Conservation (phyloP, 92 coral and sea anemone species). For the Phymanthus crucifer region DNA sequence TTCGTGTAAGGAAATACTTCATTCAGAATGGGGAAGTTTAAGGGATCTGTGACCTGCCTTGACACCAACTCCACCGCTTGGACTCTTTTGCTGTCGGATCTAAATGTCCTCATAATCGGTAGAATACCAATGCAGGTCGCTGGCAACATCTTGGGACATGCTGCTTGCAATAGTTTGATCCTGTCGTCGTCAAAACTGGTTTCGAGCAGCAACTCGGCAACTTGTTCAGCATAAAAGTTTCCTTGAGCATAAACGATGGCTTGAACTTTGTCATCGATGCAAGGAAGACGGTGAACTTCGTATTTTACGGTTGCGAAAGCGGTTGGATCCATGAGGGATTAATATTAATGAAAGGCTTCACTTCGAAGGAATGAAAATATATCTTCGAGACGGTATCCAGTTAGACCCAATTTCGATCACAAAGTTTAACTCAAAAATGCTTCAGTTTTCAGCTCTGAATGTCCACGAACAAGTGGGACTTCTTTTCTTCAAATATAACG, state of each 20-base stretch:
- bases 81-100: constrained; percentile 61
- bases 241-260: constrained; percentile 88
- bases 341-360: not conserved
- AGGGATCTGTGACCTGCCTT: constrained; percentile 66
- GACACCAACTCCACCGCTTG: constrained; percentile 70
- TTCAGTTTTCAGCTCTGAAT: not conserved
- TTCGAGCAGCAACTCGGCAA: constrained; percentile 56
- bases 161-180: constrained; percentile 67
- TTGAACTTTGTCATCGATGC: constrained; percentile 77
- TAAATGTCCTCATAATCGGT: constrained; percentile 67
- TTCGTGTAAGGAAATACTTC: constrained; percentile 56
- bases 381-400: not conserved
- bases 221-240: constrained; percentile 78
- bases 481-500: not conserved
- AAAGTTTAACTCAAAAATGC: not conserved
- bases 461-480: not conserved
- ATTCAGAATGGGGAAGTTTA: constrained; percentile 63
- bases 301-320: constrained; percentile 72
- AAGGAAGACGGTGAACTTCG: constrained; percentile 82
- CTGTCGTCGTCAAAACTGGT: constrained; percentile 77
- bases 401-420: not conserved
- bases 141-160: constrained; percentile 79
- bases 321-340: constrained; percentile 67
- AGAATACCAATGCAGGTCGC: constrained; percentile 65
- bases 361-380: not conserved